Evolutionary conservation across 2,797 vertebrate genomes (phyloP).

Genomic region (Mycteria americana): DNA sequence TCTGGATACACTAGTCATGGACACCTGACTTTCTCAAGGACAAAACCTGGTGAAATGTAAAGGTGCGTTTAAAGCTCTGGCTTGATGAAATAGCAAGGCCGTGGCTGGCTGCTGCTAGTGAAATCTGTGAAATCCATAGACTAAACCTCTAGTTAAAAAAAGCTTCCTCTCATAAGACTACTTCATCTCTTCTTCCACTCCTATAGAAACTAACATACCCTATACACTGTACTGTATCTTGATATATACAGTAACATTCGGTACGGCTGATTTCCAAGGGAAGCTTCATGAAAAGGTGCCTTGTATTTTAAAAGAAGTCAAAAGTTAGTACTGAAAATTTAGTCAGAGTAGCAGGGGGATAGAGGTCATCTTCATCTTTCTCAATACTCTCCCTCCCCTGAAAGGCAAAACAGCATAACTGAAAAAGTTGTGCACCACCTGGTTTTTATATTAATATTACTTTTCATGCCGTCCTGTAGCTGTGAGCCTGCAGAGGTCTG

Average conservation of each 20-base stretch:
- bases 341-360: background rate
- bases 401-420: background rate
- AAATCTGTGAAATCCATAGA: constrained; percentile 24
- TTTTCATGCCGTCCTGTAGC: background rate
- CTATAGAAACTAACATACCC: background rate
- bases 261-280: background rate
- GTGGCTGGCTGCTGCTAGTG: background rate
- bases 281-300: constrained; percentile 11
- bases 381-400: background rate
- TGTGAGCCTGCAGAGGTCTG: background rate
- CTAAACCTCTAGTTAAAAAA: background rate
- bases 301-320: background rate
- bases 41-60: constrained; percentile 8
- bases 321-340: background rate
- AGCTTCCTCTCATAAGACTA: background rate
- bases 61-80: constrained; percentile 34
- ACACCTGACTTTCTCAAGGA: constrained; percentile 64
- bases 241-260: background rate
- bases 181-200: constrained; percentile 7
- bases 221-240: background rate
- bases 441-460: background rate
- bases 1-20: constrained; percentile 31
- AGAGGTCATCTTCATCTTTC: constrained; percentile 7
- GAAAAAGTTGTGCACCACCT: constrained; percentile 4
- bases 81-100: background rate